These are phyloP conservation scores for Drosophila auraria DNA, from an alignment of 1,140 invertebrate species.

Conservation along the genomic window DNA sequence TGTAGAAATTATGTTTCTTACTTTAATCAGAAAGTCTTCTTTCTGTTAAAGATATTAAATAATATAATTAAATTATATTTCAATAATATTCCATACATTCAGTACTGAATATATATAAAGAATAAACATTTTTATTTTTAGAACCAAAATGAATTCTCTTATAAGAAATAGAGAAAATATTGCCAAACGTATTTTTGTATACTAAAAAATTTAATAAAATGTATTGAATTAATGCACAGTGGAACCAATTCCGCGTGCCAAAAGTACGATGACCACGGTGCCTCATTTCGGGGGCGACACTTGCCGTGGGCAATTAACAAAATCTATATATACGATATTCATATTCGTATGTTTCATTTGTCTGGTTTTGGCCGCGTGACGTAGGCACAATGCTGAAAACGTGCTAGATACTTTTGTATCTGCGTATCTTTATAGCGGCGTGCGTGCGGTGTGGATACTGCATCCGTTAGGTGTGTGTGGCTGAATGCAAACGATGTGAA, in stretches of 20 bases:
- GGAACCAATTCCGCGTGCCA: background rate
- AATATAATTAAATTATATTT: too few species aligned
- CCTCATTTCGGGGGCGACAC: slow-evolving; percentile 57
- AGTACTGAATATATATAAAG: too few species aligned
- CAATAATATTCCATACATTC: too few species aligned
- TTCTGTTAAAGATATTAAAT: too few species aligned
- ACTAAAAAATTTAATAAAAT: background rate
- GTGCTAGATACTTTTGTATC: slow-evolving; percentile 70
- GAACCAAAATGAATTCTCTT: too few species aligned
- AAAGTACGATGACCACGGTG: slow-evolving; percentile 34
- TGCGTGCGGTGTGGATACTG: slow-evolving; percentile 57
- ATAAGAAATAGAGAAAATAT: too few species aligned
- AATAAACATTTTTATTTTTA: too few species aligned
- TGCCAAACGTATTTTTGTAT: too few species aligned
- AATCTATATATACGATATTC: slow-evolving; percentile 49
- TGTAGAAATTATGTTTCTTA: too few species aligned
- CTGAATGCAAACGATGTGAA: slow-evolving; percentile 79
- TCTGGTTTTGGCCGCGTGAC: slow-evolving; percentile 76
- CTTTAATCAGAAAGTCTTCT: too few species aligned
- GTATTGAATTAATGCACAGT: slow-evolving; percentile 24
- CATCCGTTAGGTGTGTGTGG: slow-evolving; percentile 81
- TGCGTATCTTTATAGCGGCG: slow-evolving; percentile 43
- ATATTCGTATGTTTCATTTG: slow-evolving; percentile 39
- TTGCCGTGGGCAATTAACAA: slow-evolving; percentile 73
- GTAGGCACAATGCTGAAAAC: slow-evolving; percentile 70